phyloP scores from a whole-genome alignment of 30 jellyfish, hydroid and myxozoan species.

The Nemopilema nomurai region DNA sequence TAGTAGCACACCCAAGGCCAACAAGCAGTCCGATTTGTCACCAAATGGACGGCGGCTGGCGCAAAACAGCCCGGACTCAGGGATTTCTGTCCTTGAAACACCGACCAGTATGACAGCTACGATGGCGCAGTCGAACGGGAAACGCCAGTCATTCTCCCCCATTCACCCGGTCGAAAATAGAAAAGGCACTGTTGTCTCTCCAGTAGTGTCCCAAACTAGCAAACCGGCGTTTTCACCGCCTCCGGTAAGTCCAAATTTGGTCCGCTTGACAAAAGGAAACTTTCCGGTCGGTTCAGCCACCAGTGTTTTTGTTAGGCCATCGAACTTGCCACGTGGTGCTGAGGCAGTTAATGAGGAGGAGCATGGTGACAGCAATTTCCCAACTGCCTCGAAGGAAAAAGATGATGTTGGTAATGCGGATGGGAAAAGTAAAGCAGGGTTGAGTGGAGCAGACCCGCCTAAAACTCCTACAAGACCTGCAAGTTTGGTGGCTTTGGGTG shows the following conservation, averaged over 20 bases:
- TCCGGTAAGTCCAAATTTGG: constrained; percentile 36
- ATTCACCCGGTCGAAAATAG: constrained; percentile 76
- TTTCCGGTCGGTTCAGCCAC: constrained; percentile 80
- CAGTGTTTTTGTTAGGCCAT: constrained; percentile 88
- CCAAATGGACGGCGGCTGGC: constrained; percentile 53
- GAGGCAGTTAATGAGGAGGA: not conserved
- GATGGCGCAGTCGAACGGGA: constrained; percentile 34
- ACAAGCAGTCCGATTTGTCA: constrained; percentile 42
- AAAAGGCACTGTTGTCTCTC: constrained; percentile 42
- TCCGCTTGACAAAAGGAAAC: constrained; percentile 32
- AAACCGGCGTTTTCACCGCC: constrained; percentile 78
- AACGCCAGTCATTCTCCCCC: constrained; percentile 81
- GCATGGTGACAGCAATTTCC: not conserved
- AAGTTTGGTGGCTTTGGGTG: constrained; percentile 6
- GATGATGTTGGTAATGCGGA: not conserved
- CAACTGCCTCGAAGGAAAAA: not conserved
- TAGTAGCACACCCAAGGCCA: constrained; percentile 85
- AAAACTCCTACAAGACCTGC: not conserved
- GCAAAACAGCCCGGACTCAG: constrained; percentile 91
- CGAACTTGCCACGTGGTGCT: constrained; percentile 36
- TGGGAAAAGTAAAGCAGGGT: not conserved
- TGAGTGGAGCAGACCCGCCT: constrained; percentile 2
- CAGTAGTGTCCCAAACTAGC: constrained; percentile 63
- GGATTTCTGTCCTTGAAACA: constrained; percentile 65
- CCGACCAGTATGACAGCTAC: constrained; percentile 20